Conservation (phyloP, 1,140 invertebrate genomes). For the Papilio machaon region DNA sequence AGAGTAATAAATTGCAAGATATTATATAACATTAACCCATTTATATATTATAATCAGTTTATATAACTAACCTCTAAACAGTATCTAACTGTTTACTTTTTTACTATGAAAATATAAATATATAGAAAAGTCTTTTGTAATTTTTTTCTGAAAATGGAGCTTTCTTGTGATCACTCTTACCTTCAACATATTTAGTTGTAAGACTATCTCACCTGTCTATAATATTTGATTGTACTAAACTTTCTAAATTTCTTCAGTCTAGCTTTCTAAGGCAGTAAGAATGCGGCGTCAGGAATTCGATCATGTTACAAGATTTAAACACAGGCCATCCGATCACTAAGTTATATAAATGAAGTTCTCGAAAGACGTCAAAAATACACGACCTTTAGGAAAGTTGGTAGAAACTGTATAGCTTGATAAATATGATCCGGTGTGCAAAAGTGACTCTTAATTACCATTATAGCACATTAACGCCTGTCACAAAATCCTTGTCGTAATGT, state of each 20-base stretch:
- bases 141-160: background rate
- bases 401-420: background rate
- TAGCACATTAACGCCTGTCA: background rate
- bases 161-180: background rate
- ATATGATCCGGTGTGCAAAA: background rate
- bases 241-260: conserved; percentile 22
- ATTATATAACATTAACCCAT: too few species aligned
- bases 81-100: too few species aligned
- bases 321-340: background rate
- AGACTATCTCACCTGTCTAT: background rate
- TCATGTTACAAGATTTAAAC: conserved; percentile 1
- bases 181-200: background rate
- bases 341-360: background rate
- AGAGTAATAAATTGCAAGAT: background rate
- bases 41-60: background rate
- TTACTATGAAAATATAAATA: too few species aligned
- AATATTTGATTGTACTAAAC: conserved; percentile 19
- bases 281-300: conserved; percentile 11
- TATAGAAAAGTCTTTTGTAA: background rate
- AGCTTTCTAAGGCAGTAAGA: conserved; percentile 12
- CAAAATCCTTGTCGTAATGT: background rate
- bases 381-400: background rate
- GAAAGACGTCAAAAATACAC: background rate
- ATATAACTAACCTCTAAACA: too few species aligned
- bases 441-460: background rate